Percentiles rank a stretch among this genome's conserved stretches.
Evolutionary conservation across 2,888 invertebrate species (phyloP).

Genomic region (Epinotia nisella): DNA sequence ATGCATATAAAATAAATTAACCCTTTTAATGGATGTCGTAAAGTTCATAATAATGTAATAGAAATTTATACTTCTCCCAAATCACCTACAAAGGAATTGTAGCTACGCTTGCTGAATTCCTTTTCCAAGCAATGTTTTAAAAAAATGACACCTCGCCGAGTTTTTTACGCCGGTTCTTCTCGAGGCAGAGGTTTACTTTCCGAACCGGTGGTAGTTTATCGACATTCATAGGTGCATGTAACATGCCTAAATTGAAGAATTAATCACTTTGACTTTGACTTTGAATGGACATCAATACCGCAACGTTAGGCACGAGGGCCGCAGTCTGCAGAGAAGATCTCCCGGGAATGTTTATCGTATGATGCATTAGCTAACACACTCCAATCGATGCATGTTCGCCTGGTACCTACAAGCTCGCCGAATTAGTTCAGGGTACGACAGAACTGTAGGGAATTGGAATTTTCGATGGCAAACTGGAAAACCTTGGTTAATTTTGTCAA

Average conservation of each 20-base stretch:
- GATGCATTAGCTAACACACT: constrained; percentile 56
- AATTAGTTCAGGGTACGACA: constrained; percentile 56
- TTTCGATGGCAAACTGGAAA: constrained; percentile 37
- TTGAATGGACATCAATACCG: constrained; percentile 5
- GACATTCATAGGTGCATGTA: too few relatives aligned
- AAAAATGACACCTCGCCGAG: too few relatives aligned
- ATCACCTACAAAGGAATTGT: background rate
- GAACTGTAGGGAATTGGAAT: constrained; percentile 33
- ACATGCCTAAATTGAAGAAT: too few relatives aligned
- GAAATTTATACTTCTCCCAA: background rate
- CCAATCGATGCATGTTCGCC: constrained; percentile 43
- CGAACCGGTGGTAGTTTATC: too few relatives aligned
- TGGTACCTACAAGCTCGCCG: constrained; percentile 51
- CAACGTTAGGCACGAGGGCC: constrained; percentile 6
- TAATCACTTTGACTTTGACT: too few relatives aligned
- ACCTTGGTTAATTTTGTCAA: constrained; percentile 31
- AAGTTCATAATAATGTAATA: background rate
- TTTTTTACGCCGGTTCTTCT: too few relatives aligned
- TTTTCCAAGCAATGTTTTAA: background rate
- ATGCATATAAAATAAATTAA: background rate
- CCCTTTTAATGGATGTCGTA: background rate
- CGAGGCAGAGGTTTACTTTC: too few relatives aligned
- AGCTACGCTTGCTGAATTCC: background rate
- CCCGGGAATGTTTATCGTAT: constrained; percentile 56
- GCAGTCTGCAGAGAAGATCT: constrained; percentile 45